Evolutionary conservation across 2,113 vertebrate genomes (phyloP).

Genomic region (Myxocyprinus asiaticus): DNA sequence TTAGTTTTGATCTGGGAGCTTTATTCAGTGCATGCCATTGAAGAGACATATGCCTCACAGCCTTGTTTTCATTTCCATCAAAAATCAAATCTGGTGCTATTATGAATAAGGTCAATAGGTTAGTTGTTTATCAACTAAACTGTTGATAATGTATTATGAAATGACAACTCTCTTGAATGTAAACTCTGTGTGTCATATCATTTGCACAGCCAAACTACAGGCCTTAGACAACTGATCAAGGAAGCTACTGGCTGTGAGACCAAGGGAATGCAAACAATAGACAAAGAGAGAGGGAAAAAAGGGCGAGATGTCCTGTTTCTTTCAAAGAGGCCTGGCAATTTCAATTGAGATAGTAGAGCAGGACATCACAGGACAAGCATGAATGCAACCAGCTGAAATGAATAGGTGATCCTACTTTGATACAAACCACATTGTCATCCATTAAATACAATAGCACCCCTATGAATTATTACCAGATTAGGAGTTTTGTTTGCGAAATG

Average conservation of each 20-base stretch:
- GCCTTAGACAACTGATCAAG: conserved; percentile 15
- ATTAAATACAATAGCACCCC: conserved; percentile 55
- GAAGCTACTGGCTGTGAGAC: conserved; percentile 13
- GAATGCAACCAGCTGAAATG: conserved; percentile 52
- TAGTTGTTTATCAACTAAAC: too few species aligned
- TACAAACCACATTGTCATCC: conserved; percentile 46
- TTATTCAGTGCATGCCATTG: too few species aligned
- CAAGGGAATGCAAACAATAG: conserved; percentile 18
- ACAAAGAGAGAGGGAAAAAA: background rate
- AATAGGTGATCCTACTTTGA: conserved; percentile 51
- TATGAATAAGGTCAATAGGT: too few species aligned
- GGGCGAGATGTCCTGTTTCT: background rate
- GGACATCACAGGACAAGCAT: conserved; percentile 59
- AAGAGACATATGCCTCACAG: too few species aligned
- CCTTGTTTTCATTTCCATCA: too few species aligned
- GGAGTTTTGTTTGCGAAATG: conserved; percentile 35
- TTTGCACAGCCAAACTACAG: too few species aligned
- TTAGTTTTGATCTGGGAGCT: too few species aligned
- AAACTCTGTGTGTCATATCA: too few species aligned
- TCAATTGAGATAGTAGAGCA: conserved; percentile 64
- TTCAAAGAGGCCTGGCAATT: conserved; percentile 19
- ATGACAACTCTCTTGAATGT: too few species aligned
- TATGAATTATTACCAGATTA: conserved; percentile 30
- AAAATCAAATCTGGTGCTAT: too few species aligned
- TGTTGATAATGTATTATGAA: too few species aligned